phyloP scores from a whole-genome alignment of 2,888 invertebrate species.

The Drosophila hawaiiensis region DNA sequence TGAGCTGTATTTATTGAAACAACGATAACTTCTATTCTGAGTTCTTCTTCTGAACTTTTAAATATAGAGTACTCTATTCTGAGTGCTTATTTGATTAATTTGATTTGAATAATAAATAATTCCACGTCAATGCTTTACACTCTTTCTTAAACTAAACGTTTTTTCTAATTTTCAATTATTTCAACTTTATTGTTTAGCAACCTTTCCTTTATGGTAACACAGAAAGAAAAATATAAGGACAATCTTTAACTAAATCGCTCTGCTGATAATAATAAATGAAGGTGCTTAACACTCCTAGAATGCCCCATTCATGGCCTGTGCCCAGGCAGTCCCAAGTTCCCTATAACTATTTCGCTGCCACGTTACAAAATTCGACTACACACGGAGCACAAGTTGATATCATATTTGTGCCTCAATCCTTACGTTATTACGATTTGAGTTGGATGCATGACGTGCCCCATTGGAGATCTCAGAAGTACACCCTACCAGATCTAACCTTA shows the following conservation, averaged over 20 bases:
- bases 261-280: neutral
- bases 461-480: neutral
- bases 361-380: conserved; percentile 78
- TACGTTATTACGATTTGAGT: neutral
- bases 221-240: no score
- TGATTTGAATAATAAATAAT: no score
- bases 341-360: conserved; percentile 73
- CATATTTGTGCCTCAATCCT: conserved; percentile 24
- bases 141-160: no score
- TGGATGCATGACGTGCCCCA: neutral
- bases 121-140: no score
- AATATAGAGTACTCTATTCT: no score
- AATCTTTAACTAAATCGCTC: no score
- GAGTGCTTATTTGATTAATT: no score
- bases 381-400: conserved; percentile 47
- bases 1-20: neutral
- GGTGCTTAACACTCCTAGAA: neutral
- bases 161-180: no score
- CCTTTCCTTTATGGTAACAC: no score
- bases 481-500: neutral
- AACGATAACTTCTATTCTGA: neutral
- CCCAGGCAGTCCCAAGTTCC: conserved; percentile 87
- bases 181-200: no score
- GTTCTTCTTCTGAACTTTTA: no score
- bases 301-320: neutral